Evolutionary conservation across 1,140 invertebrate genomes (phyloP).

Genomic region (Hestina assimilis): DNA sequence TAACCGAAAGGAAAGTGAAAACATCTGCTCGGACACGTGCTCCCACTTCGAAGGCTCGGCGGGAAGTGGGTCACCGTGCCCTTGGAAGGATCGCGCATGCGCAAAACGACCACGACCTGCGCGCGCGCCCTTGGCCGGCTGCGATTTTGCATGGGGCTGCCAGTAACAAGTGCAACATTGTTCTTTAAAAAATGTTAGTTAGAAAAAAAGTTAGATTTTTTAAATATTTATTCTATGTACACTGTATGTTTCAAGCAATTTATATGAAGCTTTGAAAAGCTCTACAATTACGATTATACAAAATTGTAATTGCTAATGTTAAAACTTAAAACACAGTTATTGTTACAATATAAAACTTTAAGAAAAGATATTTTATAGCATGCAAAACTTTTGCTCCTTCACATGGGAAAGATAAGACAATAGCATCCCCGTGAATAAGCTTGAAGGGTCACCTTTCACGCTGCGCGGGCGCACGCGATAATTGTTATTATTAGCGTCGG

Average conservation of each 20-base stretch:
- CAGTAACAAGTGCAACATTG: neutral
- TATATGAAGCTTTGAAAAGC: too few relatives aligned
- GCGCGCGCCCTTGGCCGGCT: constrained; percentile 43
- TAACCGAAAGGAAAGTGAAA: neutral
- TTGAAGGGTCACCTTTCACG: constrained; percentile 47
- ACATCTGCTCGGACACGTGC: constrained; percentile 36
- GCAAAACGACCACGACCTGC: constrained; percentile 34
- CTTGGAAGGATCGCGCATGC: constrained; percentile 49
- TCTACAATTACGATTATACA: too few relatives aligned
- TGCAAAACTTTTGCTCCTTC: neutral
- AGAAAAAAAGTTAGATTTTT: neutral
- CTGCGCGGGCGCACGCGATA: constrained; percentile 45
- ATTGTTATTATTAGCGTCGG: constrained; percentile 49
- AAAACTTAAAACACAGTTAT: too few relatives aligned
- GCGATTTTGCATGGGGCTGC: constrained; percentile 19
- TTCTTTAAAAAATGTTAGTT: neutral
- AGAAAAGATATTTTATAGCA: neutral
- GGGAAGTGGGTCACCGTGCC: constrained; percentile 56
- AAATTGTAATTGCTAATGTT: too few relatives aligned
- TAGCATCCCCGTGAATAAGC: constrained; percentile 35
- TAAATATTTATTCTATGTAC: too few relatives aligned
- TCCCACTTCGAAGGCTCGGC: constrained; percentile 38
- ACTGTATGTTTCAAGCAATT: too few relatives aligned
- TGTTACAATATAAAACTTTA: too few relatives aligned
- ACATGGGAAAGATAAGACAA: neutral